Percentiles rank a stretch among this genome's conserved stretches.
Evolutionary conservation across 2,888 invertebrate species (phyloP).

Genomic region (Carterocephalus palaemon): DNA sequence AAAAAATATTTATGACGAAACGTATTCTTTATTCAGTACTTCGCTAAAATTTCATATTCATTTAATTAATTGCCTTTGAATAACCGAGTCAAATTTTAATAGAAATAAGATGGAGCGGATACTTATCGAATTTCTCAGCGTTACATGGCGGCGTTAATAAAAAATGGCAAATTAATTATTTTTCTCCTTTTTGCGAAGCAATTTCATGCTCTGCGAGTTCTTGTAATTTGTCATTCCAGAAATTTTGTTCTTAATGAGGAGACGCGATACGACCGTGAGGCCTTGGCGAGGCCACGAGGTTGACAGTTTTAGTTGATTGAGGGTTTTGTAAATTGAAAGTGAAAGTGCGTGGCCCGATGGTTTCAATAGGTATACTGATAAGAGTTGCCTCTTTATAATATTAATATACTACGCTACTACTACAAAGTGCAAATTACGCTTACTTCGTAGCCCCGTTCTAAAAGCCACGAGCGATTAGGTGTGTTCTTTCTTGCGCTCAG

Average conservation of each 20-base stretch:
- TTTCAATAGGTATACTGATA: too few relatives aligned
- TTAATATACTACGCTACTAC: too few relatives aligned
- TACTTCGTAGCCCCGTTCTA: conserved; percentile 40
- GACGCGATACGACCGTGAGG: conserved; percentile 29
- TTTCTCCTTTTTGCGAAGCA: conserved; percentile 37
- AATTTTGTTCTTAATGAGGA: conserved; percentile 45
- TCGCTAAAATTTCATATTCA: too few relatives aligned
- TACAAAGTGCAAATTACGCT: too few relatives aligned
- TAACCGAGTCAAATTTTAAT: conserved; percentile 5
- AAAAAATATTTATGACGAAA: too few relatives aligned
- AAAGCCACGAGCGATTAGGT: conserved; percentile 60
- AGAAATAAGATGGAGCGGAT: conserved; percentile 10
- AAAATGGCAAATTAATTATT: conserved; percentile 54
- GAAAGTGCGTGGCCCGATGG: too few relatives aligned
- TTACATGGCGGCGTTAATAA: conserved; percentile 31
- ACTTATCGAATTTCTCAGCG: conserved; percentile 18
- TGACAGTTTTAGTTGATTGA: conserved; percentile 29
- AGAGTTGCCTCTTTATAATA: too few relatives aligned
- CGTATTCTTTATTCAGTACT: too few relatives aligned
- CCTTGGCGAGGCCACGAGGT: conserved; percentile 36
- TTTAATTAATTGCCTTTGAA: conserved; percentile 14
- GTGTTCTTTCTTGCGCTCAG: conserved; percentile 43
- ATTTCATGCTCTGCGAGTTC: conserved; percentile 53
- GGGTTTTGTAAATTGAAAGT: too few relatives aligned
- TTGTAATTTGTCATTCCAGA: conserved; percentile 68